Conservation (phyloP, 2,888 invertebrate species). For the Peribatodes rhomboidaria region DNA sequence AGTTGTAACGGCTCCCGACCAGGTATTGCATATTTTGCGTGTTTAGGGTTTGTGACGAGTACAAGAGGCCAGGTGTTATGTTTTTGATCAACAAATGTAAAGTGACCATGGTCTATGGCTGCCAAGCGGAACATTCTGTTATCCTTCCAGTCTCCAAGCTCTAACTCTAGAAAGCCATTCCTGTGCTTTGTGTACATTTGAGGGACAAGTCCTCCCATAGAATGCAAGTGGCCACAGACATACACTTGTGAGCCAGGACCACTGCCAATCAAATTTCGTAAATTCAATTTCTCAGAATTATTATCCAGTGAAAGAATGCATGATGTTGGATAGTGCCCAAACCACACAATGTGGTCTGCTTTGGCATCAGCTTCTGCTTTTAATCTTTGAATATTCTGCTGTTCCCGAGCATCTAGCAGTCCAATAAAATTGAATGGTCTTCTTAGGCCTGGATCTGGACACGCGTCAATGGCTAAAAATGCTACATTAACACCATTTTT, state of each 20-base stretch:
- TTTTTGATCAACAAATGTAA: slow-evolving; percentile 93
- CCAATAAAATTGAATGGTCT: slow-evolving; percentile 97
- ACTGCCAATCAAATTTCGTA: slow-evolving; percentile 87
- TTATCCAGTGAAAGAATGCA: slow-evolving; percentile 89
- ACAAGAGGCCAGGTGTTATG: slow-evolving; percentile 93
- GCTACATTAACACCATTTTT: slow-evolving; percentile 89
- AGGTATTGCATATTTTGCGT: slow-evolving; percentile 91
- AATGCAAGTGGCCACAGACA: slow-evolving; percentile 96
- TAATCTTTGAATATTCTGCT: slow-evolving; percentile 85
- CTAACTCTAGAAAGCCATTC: slow-evolving; percentile 94
- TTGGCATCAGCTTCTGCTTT: slow-evolving; percentile 83
- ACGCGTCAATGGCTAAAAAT: slow-evolving; percentile 96
- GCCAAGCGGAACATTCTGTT: slow-evolving; percentile 93
- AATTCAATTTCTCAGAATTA: slow-evolving; percentile 76
- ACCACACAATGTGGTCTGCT: slow-evolving; percentile 85
- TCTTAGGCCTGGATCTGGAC: slow-evolving; percentile 94
- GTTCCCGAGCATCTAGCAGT: slow-evolving; percentile 87
- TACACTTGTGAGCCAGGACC: slow-evolving; percentile 90
- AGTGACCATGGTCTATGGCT: slow-evolving; percentile 95
- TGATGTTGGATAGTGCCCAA: slow-evolving; percentile 97
- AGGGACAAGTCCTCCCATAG: slow-evolving; percentile 91
- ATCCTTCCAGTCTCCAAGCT: slow-evolving; percentile 97
- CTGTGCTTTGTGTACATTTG: slow-evolving; percentile 95
- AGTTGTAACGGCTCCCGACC: slow-evolving; percentile 90
- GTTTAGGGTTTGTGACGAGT: slow-evolving; percentile 96